Percentiles rank a stretch among this genome's conserved stretches.
phyloP scores from a whole-genome alignment of 2,113 vertebrate genomes.

The Pampusana beccarii region DNA sequence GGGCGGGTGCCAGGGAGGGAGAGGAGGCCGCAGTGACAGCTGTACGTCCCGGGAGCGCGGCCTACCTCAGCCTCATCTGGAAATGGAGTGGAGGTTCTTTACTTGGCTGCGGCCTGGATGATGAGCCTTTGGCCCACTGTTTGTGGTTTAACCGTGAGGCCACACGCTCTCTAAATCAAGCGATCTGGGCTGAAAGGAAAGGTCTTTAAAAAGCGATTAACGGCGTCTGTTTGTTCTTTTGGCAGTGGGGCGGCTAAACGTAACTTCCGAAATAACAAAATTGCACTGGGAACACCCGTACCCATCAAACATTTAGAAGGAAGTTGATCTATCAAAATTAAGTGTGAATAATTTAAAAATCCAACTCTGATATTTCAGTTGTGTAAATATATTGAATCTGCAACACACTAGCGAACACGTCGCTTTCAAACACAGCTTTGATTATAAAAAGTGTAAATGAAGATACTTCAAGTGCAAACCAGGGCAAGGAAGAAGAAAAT shows the following conservation, averaged over 20 bases:
- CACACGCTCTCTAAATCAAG: not conserved
- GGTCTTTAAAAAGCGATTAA: not conserved
- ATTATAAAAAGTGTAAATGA: constrained; percentile 44
- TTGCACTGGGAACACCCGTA: not conserved
- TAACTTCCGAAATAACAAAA: not conserved
- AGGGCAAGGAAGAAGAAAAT: not conserved
- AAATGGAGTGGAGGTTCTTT: not conserved
- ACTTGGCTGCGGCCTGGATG: not conserved
- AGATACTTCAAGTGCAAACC: constrained; percentile 31
- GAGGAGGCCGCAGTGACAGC: not conserved
- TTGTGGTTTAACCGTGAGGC: not conserved
- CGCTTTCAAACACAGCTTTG: constrained; percentile 46
- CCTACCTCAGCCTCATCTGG: not conserved
- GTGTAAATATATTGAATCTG: constrained; percentile 40
- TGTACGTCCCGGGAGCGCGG: rapidly evolving
- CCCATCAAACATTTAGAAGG: constrained; percentile 43
- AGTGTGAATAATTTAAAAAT: constrained; percentile 43
- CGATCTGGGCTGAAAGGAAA: not conserved
- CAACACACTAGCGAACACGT: constrained; percentile 37
- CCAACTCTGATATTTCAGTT: constrained; percentile 24
- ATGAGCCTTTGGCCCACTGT: not conserved
- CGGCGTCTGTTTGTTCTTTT: not conserved
- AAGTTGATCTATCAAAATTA: constrained; percentile 59
- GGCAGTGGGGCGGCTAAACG: not conserved
- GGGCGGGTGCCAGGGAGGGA: not conserved